Evolutionary conservation across 2,797 vertebrate genomes (phyloP).

Genomic region (Pitangus sulphuratus): DNA sequence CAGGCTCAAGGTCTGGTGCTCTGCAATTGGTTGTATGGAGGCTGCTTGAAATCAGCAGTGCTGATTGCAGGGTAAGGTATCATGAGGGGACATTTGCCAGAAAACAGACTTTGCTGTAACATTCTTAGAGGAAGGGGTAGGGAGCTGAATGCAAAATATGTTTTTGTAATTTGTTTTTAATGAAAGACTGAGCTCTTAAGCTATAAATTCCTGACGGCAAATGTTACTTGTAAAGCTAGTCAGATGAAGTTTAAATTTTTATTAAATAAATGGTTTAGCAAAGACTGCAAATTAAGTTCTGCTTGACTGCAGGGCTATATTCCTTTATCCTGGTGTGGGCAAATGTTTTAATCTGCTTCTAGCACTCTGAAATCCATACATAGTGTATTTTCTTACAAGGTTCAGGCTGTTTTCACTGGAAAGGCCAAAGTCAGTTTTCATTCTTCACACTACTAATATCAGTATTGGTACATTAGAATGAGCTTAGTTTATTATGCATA

Average conservation of each 20-base stretch:
- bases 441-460: background rate
- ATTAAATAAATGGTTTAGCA: slow-evolving; percentile 5
- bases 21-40: background rate
- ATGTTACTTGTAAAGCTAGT: background rate
- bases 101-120: background rate
- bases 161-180: slow-evolving; percentile 5
- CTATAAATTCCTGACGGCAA: background rate
- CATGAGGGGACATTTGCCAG: background rate
- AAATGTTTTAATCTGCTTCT: background rate
- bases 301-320: background rate
- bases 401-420: background rate
- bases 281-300: background rate
- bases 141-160: background rate
- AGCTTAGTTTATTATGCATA: background rate
- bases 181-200: slow-evolving; percentile 5
- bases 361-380: background rate
- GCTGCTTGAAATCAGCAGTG: background rate
- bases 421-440: background rate
- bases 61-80: background rate
- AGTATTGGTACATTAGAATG: background rate
- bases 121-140: background rate
- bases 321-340: background rate
- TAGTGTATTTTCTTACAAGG: background rate
- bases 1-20: background rate
- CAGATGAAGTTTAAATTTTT: background rate